Evolutionary conservation across 2,797 vertebrate species (phyloP).

Genomic region (Moxostoma hubbsi): DNA sequence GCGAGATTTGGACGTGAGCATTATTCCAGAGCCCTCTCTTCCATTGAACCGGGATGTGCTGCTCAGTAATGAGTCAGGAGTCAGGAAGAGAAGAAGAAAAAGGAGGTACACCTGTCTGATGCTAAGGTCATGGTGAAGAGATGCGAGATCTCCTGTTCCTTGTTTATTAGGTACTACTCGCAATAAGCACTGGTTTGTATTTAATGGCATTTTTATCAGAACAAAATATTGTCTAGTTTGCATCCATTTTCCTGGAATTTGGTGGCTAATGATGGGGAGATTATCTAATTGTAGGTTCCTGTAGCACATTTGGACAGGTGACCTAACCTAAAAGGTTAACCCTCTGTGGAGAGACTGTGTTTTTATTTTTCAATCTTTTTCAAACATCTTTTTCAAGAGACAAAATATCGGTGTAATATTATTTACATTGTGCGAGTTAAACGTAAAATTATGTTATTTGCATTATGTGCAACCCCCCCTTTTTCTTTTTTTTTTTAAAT

Average conservation of each 20-base stretch:
- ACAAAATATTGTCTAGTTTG: neutral
- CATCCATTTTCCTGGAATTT: neutral
- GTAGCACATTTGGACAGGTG: neutral
- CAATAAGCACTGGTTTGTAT: neutral
- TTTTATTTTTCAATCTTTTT: too few relatives aligned
- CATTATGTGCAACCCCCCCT: neutral
- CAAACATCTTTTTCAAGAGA: too few relatives aligned
- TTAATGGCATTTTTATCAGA: conserved; percentile 9
- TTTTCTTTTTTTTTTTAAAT: too few relatives aligned
- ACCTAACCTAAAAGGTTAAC: neutral
- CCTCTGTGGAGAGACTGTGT: neutral
- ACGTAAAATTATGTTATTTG: neutral
- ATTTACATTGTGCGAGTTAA: neutral
- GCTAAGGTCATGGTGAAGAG: neutral
- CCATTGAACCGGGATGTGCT: conserved; percentile 69
- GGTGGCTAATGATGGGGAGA: neutral
- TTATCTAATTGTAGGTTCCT: neutral
- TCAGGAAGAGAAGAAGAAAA: conserved; percentile 66
- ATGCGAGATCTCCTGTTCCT: neutral
- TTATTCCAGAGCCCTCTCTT: conserved; percentile 78
- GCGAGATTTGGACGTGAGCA: conserved; percentile 42
- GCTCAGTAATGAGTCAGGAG: conserved; percentile 69
- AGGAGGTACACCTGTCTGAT: conserved; percentile 75
- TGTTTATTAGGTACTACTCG: neutral
- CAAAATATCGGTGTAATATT: neutral